Evolutionary conservation across 1,140 invertebrate species (phyloP).

Genomic region (Carcinoscorpius rotundicauda): DNA sequence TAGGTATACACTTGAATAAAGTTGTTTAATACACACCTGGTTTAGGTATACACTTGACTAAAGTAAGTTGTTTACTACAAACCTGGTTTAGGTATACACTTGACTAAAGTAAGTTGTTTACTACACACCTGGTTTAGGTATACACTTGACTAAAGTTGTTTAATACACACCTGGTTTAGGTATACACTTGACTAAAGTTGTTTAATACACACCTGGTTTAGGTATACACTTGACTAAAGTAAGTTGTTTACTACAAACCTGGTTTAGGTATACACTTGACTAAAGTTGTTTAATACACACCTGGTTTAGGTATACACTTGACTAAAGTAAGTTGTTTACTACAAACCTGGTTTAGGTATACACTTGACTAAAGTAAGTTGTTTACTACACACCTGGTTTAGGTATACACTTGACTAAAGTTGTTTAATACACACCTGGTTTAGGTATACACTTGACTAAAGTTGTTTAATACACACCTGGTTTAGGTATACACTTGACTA

Average conservation of each 20-base stretch:
- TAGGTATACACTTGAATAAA: conserved; percentile 60
- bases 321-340: conserved; percentile 32
- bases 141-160: conserved; percentile 46
- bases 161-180: conserved; percentile 50
- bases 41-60: conserved; percentile 57
- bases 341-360: conserved; percentile 54
- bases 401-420: conserved; percentile 56
- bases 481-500: conserved; percentile 57
- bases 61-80: conserved; percentile 12
- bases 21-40: conserved; percentile 41
- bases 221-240: conserved; percentile 61
- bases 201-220: conserved; percentile 44
- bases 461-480: conserved; percentile 41
- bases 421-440: conserved; percentile 44
- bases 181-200: conserved; percentile 49
- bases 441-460: conserved; percentile 58
- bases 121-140: conserved; percentile 53
- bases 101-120: conserved; percentile 36
- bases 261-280: conserved; percentile 62
- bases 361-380: conserved; percentile 50
- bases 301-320: conserved; percentile 59
- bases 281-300: conserved; percentile 33
- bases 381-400: conserved; percentile 44
- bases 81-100: conserved; percentile 63
- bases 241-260: conserved; percentile 35